phyloP scores from a whole-genome alignment of 2,113 vertebrate genomes.

The Pimephales promelas region DNA sequence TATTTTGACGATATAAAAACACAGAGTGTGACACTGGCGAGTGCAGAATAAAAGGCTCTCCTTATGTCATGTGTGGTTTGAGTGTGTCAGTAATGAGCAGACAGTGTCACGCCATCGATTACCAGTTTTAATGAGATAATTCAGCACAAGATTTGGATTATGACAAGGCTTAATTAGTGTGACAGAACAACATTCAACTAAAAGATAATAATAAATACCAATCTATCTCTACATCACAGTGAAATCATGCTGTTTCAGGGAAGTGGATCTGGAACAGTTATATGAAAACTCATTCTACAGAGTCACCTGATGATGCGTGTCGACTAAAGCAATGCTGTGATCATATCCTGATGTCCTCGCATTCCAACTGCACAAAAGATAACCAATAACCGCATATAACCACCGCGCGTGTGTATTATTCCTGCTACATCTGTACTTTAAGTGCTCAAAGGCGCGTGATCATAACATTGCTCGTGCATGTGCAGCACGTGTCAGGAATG shows the following conservation, averaged over 20 bases:
- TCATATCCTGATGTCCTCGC: not conserved
- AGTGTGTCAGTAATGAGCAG: not conserved
- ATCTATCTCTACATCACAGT: not conserved
- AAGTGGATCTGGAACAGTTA: not conserved
- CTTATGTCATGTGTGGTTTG: not conserved
- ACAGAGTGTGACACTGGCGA: not conserved
- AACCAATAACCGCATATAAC: too few relatives aligned
- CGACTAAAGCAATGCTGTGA: not conserved
- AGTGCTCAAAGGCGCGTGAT: slow-evolving; percentile 34
- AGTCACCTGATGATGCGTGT: not conserved
- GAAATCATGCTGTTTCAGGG: not conserved
- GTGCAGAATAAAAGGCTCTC: not conserved
- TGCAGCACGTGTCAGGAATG: not conserved
- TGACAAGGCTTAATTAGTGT: not conserved
- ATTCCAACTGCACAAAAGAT: not conserved
- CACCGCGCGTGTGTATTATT: not conserved
- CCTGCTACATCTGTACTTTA: slow-evolving; percentile 28
- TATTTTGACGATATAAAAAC: not conserved
- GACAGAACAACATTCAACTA: not conserved
- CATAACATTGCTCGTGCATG: not conserved
- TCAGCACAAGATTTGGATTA: not conserved
- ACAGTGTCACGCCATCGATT: not conserved
- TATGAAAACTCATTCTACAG: not conserved
- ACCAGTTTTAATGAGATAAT: slow-evolving; percentile 4
- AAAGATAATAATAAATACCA: not conserved